Conservation (phyloP, 2,888 invertebrate species). For the Oscheius sp. region DNA sequence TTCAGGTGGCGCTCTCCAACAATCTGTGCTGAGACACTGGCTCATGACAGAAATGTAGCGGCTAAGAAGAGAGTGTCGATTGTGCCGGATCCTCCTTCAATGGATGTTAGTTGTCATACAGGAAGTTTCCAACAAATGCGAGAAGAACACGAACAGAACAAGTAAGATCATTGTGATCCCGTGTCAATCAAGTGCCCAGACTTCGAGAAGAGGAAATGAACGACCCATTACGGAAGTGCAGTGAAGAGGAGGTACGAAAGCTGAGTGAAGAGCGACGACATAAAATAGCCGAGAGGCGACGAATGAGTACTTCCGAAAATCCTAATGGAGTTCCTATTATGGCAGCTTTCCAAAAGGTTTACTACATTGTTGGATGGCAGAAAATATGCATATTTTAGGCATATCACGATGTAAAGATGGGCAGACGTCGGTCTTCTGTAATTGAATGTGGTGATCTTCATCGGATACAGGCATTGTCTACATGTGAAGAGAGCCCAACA, state of each 20-base stretch:
- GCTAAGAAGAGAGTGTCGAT: conserved; percentile 63
- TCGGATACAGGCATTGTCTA: conserved; percentile 30
- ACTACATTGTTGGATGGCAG: background rate
- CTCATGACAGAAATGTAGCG: conserved; percentile 56
- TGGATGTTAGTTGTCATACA: conserved; percentile 59
- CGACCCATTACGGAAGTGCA: conserved; percentile 40
- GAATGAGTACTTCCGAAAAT: conserved; percentile 50
- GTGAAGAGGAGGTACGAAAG: conserved; percentile 54
- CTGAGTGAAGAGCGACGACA: conserved; percentile 50
- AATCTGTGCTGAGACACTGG: conserved; percentile 64
- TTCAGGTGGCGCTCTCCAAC: conserved; percentile 63
- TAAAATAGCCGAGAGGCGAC: conserved; percentile 45
- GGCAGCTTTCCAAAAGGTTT: conserved; percentile 60
- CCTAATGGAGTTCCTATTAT: conserved; percentile 63
- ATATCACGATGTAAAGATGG: conserved; percentile 52
- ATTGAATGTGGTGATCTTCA: conserved; percentile 2
- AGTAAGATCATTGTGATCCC: conserved; percentile 17
- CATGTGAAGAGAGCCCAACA: conserved; percentile 35
- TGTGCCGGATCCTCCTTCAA: conserved; percentile 63
- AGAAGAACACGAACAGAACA: conserved; percentile 58
- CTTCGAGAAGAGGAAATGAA: conserved; percentile 51
- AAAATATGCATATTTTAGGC: conserved; percentile 37
- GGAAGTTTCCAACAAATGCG: conserved; percentile 56
- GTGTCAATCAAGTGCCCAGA: conserved; percentile 17
- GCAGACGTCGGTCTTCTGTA: conserved; percentile 41